Conservation (phyloP, 2,113 vertebrate genomes). For the Panurus biarmicus region DNA sequence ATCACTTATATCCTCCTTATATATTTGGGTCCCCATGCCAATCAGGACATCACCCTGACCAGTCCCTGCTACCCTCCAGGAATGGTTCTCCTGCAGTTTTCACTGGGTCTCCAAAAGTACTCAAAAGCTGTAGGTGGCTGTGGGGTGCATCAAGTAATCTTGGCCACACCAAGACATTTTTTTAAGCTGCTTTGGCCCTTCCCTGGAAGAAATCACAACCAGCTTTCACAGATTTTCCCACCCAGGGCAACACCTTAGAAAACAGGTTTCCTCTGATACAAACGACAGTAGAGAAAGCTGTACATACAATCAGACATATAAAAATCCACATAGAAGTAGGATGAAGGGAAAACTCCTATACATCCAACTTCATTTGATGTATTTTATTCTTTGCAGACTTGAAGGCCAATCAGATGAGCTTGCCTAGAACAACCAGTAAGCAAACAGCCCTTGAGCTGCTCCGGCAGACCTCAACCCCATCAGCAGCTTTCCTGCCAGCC, state of each 20-base stretch:
- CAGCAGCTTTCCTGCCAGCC: not conserved
- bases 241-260: not conserved
- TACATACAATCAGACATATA: not conserved
- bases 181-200: not conserved
- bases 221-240: not conserved
- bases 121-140: not conserved
- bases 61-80: rapidly evolving
- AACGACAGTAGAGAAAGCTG: not conserved
- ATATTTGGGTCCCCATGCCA: not conserved
- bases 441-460: not conserved
- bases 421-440: not conserved
- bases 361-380: not conserved
- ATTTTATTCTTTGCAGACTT: not conserved
- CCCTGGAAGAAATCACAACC: not conserved
- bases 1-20: not conserved
- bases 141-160: not conserved
- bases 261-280: not conserved
- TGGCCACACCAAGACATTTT: not conserved
- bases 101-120: not conserved
- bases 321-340: not conserved
- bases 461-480: not conserved
- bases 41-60: not conserved
- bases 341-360: not conserved
- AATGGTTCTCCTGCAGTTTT: not conserved
- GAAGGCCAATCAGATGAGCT: rapidly evolving